phyloP scores from a whole-genome alignment of 2,888 invertebrate genomes.

The Enoplolaimus lenunculus region DNA sequence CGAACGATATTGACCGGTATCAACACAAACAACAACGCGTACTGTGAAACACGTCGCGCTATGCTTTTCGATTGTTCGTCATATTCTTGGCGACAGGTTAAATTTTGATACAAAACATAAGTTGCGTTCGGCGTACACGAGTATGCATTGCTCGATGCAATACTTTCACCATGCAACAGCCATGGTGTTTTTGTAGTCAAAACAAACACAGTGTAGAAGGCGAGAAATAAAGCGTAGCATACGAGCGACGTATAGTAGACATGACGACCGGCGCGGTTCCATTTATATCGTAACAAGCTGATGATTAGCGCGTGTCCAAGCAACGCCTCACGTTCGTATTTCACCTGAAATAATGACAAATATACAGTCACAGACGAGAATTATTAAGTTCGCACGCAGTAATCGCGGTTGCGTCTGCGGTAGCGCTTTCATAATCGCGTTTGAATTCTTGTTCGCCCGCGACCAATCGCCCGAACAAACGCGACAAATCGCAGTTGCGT shows the following conservation, averaged over 20 bases:
- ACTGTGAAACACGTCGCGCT: not conserved
- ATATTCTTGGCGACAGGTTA: not conserved
- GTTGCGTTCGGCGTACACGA: not conserved
- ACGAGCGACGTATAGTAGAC: slow-evolving; percentile 46
- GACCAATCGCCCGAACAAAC: too few relatives aligned
- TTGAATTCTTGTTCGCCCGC: too few relatives aligned
- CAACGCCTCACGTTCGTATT: slow-evolving; percentile 42
- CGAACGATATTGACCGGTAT: slow-evolving; percentile 42
- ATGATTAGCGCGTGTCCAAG: slow-evolving; percentile 46
- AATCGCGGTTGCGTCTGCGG: too few relatives aligned
- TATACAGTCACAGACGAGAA: too few relatives aligned
- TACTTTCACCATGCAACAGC: slow-evolving; percentile 16
- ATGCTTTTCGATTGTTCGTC: not conserved
- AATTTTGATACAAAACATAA: too few relatives aligned
- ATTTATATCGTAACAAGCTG: slow-evolving; percentile 45
- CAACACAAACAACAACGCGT: slow-evolving; percentile 37
- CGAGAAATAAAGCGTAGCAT: slow-evolving; percentile 44
- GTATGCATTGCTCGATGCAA: not conserved
- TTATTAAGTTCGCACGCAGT: too few relatives aligned
- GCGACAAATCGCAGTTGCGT: too few relatives aligned
- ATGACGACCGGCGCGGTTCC: slow-evolving; percentile 45
- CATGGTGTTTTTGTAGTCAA: slow-evolving; percentile 35
- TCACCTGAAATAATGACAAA: slow-evolving; percentile 34
- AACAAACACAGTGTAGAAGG: slow-evolving; percentile 44
- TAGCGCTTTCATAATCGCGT: too few relatives aligned